Percentiles rank a stretch among this genome's conserved stretches.
Conservation (phyloP, 1,140 invertebrate species). For the Heliconius nattereri region DNA sequence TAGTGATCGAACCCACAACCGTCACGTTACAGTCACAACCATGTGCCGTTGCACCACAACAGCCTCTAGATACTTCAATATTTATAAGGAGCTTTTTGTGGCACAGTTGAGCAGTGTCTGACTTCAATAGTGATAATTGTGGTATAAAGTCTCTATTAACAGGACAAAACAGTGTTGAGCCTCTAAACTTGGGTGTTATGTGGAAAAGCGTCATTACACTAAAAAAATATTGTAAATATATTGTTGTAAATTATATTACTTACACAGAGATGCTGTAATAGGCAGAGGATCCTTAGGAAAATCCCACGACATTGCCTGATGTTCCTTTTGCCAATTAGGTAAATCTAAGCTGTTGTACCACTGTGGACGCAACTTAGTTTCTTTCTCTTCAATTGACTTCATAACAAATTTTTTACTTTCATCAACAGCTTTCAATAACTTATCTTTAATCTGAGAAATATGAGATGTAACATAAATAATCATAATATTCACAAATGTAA, state of each 20-base stretch:
- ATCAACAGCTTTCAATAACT: slow-evolving; percentile 78
- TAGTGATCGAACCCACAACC: no score
- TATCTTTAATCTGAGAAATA: slow-evolving; percentile 74
- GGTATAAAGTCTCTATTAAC: no score
- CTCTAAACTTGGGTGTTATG: no score
- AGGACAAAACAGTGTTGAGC: no score
- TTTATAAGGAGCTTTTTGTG: no score
- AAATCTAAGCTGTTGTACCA: slow-evolving; percentile 72
- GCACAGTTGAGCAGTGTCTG: no score
- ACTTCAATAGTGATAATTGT: no score
- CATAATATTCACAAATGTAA: no score
- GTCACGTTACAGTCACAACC: no score
- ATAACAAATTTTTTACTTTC: slow-evolving; percentile 76
- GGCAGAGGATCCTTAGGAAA: slow-evolving; percentile 74
- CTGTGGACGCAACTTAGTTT: slow-evolving; percentile 63
- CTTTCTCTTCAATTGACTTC: slow-evolving; percentile 77
- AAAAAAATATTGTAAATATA: neutral
- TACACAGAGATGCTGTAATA: slow-evolving; percentile 69
- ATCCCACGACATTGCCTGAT: slow-evolving; percentile 78
- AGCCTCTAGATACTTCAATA: no score
- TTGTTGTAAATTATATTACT: slow-evolving; percentile 23
- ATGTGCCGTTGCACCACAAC: no score
- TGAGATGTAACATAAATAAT: slow-evolving; percentile 16
- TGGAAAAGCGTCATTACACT: no score
- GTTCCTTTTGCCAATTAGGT: slow-evolving; percentile 76